These are phyloP conservation scores for Arrhopalites spinosus DNA, from an alignment of 2,888 invertebrate species.

Conservation along the genomic window DNA sequence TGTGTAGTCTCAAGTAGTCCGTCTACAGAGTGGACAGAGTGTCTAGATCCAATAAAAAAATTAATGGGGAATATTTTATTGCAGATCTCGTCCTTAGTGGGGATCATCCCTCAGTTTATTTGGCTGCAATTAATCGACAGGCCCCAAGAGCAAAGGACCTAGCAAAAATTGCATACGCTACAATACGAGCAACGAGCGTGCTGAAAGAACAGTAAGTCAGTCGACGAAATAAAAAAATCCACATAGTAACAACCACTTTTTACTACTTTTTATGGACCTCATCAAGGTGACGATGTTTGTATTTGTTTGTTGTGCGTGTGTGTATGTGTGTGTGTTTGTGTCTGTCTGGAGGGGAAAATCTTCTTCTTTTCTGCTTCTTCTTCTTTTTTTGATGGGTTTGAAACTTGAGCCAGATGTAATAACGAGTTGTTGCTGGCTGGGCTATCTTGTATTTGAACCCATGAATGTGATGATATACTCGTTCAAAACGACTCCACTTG, in stretches of 20 bases:
- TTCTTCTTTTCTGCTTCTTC: background rate
- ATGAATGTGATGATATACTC: too few relatives aligned
- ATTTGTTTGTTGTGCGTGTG: background rate
- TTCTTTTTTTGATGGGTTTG: too few relatives aligned
- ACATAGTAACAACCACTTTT: too few relatives aligned
- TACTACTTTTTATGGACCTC: too few relatives aligned
- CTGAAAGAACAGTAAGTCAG: conserved; percentile 67
- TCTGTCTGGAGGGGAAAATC: too few relatives aligned
- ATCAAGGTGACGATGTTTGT: background rate
- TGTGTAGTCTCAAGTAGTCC: background rate
- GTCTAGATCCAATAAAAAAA: background rate
- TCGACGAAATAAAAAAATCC: background rate
- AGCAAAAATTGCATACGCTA: conserved; percentile 71
- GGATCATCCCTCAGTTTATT: conserved; percentile 70
- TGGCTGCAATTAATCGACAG: conserved; percentile 74
- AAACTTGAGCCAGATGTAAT: too few relatives aligned
- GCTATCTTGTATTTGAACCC: too few relatives aligned
- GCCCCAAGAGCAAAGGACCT: conserved; percentile 67
- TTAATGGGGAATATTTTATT: conserved; percentile 35
- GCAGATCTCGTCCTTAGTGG: conserved; percentile 69
- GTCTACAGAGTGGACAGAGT: background rate
- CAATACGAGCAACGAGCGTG: conserved; percentile 69
- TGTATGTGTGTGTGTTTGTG: background rate
- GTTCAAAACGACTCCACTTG: too few relatives aligned
- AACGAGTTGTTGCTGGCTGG: background rate